Evolutionary conservation across 2,888 invertebrate species (phyloP).

Genomic region (Busseola fusca): DNA sequence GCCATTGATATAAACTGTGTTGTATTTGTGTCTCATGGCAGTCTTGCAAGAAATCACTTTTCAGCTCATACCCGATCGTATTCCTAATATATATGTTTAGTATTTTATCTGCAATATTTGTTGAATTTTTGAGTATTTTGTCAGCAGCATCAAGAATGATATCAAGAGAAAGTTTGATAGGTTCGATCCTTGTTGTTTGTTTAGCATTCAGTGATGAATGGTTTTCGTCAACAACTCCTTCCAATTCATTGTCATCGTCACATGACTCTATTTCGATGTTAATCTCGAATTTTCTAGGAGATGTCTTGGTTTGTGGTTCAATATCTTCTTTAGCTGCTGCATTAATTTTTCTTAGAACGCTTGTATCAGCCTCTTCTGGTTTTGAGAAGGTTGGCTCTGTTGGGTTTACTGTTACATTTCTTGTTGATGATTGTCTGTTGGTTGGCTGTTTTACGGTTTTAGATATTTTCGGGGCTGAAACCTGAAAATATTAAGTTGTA

Average conservation of each 20-base stretch:
- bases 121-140: neutral
- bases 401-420: too few relatives aligned
- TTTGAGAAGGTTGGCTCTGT: neutral
- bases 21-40: slow-evolving; percentile 54
- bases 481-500: slow-evolving; percentile 17
- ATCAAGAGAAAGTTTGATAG: neutral
- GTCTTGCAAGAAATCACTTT: rapidly evolving
- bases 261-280: slow-evolving; percentile 60
- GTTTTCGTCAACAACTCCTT: neutral
- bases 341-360: slow-evolving; percentile 30
- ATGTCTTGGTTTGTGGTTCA: neutral
- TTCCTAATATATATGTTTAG: slow-evolving; percentile 27
- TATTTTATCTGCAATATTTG: slow-evolving; percentile 10
- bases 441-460: neutral
- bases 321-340: neutral
- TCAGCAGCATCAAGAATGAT: neutral
- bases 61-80: slow-evolving; percentile 2
- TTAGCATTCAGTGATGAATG: too few relatives aligned
- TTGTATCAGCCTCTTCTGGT: slow-evolving; percentile 3
- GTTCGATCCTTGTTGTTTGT: neutral
- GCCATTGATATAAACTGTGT: slow-evolving; percentile 59
- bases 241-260: slow-evolving; percentile 21
- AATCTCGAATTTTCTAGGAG: slow-evolving; percentile 41
- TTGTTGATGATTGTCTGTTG: neutral
- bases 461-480: neutral